Conservation (phyloP, 2,888 invertebrate species). For the Polyploca ridens region DNA sequence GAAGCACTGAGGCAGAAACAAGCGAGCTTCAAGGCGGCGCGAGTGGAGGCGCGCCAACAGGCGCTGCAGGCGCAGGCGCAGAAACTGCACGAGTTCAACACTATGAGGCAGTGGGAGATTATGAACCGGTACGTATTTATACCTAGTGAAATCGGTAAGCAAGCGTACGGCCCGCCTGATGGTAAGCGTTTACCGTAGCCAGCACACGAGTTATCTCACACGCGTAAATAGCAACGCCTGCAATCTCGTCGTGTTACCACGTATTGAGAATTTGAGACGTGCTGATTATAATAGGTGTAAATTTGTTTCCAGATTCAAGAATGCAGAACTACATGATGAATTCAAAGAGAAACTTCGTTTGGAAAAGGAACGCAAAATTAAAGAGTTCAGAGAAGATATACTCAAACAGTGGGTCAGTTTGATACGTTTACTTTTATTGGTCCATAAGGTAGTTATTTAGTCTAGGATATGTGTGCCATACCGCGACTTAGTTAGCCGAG, state of each 20-base stretch:
- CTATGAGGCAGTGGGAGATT: slow-evolving; percentile 80
- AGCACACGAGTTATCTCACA: no score
- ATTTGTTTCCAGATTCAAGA: slow-evolving; percentile 72
- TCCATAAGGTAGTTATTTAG: no score
- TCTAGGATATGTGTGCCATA: no score
- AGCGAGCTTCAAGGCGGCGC: slow-evolving; percentile 51
- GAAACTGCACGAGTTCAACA: slow-evolving; percentile 58
- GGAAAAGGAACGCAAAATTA: slow-evolving; percentile 66
- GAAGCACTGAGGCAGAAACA: slow-evolving; percentile 52
- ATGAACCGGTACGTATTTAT: slow-evolving; percentile 69
- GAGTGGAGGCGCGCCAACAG: slow-evolving; percentile 50
- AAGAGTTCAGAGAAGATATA: slow-evolving; percentile 72
- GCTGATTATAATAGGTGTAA: no score
- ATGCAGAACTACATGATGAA: slow-evolving; percentile 72
- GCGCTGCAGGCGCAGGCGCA: slow-evolving; percentile 60
- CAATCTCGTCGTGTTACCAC: no score
- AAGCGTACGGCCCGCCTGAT: no score
- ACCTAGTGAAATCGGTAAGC: no score
- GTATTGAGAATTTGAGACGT: no score
- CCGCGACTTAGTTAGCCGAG: no score
- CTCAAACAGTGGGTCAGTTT: slow-evolving; percentile 74
- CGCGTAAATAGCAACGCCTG: no score
- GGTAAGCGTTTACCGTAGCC: no score
- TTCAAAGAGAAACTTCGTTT: slow-evolving; percentile 65
- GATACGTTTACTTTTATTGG: not conserved